Conservation (phyloP, 2,797 vertebrate genomes). For the Avahi laniger region DNA sequence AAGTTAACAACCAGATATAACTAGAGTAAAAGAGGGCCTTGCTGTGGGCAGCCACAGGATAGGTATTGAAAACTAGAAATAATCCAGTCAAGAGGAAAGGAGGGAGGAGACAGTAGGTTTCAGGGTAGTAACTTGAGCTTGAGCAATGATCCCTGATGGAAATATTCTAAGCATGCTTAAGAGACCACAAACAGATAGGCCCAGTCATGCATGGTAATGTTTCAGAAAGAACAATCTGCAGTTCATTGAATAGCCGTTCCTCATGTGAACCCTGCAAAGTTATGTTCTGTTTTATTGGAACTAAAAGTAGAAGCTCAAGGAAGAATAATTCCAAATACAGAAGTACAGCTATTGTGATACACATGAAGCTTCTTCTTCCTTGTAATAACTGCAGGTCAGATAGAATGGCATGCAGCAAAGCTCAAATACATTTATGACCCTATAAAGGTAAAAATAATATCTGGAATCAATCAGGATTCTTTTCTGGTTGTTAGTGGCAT, state of each 20-base stretch:
- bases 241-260: background rate
- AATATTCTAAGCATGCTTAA: constrained; percentile 48
- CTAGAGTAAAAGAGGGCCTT: background rate
- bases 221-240: constrained; percentile 18
- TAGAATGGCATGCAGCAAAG: background rate
- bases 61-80: background rate
- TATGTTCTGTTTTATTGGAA: background rate
- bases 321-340: background rate
- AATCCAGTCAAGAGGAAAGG: background rate
- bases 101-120: background rate
- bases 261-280: background rate
- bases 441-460: background rate
- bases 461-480: background rate
- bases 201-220: background rate
- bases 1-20: background rate
- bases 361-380: background rate
- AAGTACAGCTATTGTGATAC: background rate
- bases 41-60: background rate
- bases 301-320: background rate
- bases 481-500: background rate
- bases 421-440: background rate
- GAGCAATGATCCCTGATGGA: constrained; percentile 26
- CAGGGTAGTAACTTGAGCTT: background rate
- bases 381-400: background rate
- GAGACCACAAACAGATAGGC: constrained; percentile 2